phyloP scores from a whole-genome alignment of 2,888 invertebrate genomes.

The Selenia dentaria region DNA sequence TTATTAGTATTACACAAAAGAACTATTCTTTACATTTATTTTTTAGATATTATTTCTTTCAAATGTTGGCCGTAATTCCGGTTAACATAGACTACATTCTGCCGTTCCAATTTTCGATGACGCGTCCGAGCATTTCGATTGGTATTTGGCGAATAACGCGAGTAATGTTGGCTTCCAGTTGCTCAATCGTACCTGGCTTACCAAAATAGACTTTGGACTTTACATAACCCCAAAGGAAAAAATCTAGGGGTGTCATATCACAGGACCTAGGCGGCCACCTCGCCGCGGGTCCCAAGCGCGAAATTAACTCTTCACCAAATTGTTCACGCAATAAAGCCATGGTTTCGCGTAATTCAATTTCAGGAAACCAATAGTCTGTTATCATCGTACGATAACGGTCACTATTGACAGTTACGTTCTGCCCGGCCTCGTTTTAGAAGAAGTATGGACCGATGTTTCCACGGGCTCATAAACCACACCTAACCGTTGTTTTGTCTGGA shows the following conservation, averaged over 20 bases:
- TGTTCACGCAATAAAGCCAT: conserved; percentile 35
- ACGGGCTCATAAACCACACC: conserved; percentile 52
- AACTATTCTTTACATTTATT: no score
- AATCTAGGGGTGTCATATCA: conserved; percentile 2
- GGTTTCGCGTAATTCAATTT: conserved; percentile 37
- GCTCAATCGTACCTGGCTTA: not conserved
- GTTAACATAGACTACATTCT: no score
- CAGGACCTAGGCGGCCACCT: conserved; percentile 1
- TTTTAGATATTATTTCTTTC: no score
- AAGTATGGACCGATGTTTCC: conserved; percentile 53
- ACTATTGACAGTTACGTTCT: conserved; percentile 44
- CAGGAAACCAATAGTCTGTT: conserved; percentile 22
- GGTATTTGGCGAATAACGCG: not conserved
- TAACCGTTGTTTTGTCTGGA: conserved; percentile 37
- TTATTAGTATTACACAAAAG: no score
- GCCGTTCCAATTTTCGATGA: no score
- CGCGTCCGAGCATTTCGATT: not conserved
- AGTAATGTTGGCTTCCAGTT: not conserved
- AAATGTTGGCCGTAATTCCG: no score
- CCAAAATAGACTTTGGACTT: not conserved
- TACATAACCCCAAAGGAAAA: not conserved
- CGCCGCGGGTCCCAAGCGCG: conserved; percentile 17
- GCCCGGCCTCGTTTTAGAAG: conserved; percentile 47
- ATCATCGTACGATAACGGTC: conserved; percentile 43
- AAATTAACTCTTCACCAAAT: conserved; percentile 18